These are phyloP conservation scores for Rhingia campestris DNA, from an alignment of 2,888 invertebrate genomes.

Conservation along the genomic window DNA sequence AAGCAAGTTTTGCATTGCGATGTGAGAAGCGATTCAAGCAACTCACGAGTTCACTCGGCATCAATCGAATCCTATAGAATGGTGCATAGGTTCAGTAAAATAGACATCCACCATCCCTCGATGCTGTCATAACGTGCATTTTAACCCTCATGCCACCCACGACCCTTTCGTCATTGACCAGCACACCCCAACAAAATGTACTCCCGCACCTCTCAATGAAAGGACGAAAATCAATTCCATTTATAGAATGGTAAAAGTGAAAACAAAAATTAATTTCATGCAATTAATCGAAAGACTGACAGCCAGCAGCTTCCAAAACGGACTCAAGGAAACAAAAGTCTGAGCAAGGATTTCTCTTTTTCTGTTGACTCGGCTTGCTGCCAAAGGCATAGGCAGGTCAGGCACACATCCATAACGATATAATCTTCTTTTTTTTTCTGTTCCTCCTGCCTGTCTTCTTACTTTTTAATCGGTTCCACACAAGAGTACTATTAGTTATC, in stretches of 20 bases:
- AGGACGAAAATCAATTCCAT: slow-evolving; percentile 12
- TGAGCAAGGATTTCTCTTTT: slow-evolving; percentile 4
- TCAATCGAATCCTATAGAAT: no score
- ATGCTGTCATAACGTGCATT: no score
- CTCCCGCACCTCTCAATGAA: background rate
- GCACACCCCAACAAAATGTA: background rate
- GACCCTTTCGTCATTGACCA: background rate
- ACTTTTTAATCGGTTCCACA: slow-evolving; percentile 72
- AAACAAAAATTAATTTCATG: slow-evolving; percentile 70
- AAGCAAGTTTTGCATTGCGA: no score
- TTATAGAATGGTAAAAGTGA: slow-evolving; percentile 41
- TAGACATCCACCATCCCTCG: no score
- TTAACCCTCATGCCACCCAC: no score
- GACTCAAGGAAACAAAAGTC: slow-evolving; percentile 39
- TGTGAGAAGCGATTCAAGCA: no score
- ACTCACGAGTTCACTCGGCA: no score
- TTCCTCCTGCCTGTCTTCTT: slow-evolving; percentile 46
- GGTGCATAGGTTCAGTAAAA: no score
- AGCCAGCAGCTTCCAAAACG: slow-evolving; percentile 52
- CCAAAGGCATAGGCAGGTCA: slow-evolving; percentile 70
- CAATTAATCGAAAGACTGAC: slow-evolving; percentile 72
- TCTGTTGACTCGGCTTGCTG: slow-evolving; percentile 62
- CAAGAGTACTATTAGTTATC: slow-evolving; percentile 68
- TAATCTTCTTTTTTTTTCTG: slow-evolving; percentile 47
- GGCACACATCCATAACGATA: slow-evolving; percentile 66